phyloP scores from a whole-genome alignment of 2,797 vertebrate genomes.

The Sebastes cheni region DNA sequence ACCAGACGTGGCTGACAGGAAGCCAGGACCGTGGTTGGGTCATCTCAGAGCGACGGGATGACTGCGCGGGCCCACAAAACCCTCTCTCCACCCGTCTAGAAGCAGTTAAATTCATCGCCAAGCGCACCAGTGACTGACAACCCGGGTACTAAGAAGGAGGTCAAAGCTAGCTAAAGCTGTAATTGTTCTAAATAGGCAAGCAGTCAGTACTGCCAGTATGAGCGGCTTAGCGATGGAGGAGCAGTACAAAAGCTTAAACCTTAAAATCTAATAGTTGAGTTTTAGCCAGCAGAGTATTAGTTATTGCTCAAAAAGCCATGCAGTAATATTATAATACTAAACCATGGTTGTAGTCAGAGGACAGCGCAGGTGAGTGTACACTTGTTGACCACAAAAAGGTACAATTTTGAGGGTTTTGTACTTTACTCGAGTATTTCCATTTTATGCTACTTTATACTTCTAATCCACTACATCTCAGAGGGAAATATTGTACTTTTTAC shows the following conservation, averaged over 20 bases:
- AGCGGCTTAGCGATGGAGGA: slow-evolving; percentile 58
- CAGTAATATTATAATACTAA: slow-evolving; percentile 20
- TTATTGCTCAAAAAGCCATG: slow-evolving; percentile 50
- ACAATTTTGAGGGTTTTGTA: no score
- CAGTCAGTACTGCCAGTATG: not conserved
- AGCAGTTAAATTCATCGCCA: slow-evolving; percentile 48
- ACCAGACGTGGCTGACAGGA: slow-evolving; percentile 64
- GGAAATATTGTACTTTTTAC: no score
- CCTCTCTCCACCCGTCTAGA: slow-evolving; percentile 37
- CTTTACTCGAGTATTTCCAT: no score
- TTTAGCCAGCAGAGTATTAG: slow-evolving; percentile 47
- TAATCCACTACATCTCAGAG: no score
- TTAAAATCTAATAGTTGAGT: slow-evolving; percentile 61
- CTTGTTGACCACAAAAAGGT: not conserved
- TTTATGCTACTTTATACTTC: no score
- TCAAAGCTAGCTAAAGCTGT: slow-evolving; percentile 54
- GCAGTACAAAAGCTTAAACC: slow-evolving; percentile 40
- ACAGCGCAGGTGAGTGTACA: not conserved
- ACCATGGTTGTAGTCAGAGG: slow-evolving; percentile 1
- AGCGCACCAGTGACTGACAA: slow-evolving; percentile 41
- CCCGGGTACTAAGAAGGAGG: slow-evolving; percentile 48
- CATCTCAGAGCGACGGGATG: slow-evolving; percentile 67
- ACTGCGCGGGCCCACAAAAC: slow-evolving; percentile 47
- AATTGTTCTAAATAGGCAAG: slow-evolving; percentile 52
- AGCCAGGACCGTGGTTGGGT: slow-evolving; percentile 59